A percentile compares a stretch with the other conserved stretches of the same genome.
Evolutionary conservation across 2,113 vertebrate genomes (phyloP).

Genomic region (Psittacara wagleri): DNA sequence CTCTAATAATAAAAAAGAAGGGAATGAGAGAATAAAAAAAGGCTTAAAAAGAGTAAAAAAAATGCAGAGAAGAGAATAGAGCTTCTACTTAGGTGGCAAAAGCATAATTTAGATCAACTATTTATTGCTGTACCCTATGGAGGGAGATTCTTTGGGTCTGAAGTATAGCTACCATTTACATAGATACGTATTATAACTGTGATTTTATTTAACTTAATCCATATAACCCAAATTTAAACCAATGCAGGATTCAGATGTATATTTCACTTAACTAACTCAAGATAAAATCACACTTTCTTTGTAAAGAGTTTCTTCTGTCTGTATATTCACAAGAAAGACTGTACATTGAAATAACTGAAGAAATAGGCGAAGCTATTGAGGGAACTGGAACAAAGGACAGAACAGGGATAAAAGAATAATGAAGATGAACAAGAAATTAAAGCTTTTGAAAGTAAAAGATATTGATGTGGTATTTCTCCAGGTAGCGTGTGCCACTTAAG

Average conservation of each 20-base stretch:
- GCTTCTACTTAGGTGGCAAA: not conserved
- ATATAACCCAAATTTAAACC: not conserved
- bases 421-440: not conserved
- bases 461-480: not conserved
- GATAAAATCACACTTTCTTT: not conserved
- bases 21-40: not conserved
- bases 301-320: not conserved
- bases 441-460: not conserved
- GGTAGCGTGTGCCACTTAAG: fast-evolving
- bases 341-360: not conserved
- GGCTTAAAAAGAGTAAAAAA: not conserved
- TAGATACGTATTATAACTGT: not conserved
- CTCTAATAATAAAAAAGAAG: not conserved
- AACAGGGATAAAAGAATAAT: not conserved
- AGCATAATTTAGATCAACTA: not conserved
- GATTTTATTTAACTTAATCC: not conserved
- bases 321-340: not conserved
- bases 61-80: not conserved
- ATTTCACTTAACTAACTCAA: not conserved
- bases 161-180: not conserved
- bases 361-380: not conserved
- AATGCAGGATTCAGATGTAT: not conserved
- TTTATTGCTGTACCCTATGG: not conserved
- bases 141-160: not conserved
- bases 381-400: not conserved